Conservation (phyloP, 2,888 invertebrate species). For the Pseudanteris insignis region DNA sequence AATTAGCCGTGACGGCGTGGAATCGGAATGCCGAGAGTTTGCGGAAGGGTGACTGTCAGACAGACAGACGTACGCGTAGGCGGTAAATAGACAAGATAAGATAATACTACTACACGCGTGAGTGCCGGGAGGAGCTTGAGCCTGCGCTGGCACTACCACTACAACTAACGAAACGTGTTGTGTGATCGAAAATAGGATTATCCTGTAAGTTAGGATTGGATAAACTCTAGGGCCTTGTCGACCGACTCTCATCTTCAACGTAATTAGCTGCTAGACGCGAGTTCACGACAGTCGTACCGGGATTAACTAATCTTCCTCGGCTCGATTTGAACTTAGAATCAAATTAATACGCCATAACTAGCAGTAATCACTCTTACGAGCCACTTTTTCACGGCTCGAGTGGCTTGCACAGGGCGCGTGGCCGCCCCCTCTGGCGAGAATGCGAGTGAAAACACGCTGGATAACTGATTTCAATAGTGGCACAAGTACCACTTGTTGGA, state of each 20-base stretch:
- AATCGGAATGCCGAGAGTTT: conserved; percentile 26
- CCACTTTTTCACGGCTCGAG: conserved; percentile 23
- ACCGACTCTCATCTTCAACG: conserved; percentile 50
- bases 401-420: conserved; percentile 1
- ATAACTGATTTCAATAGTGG: conserved; percentile 27
- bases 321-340: conserved; percentile 39
- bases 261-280: conserved; percentile 53
- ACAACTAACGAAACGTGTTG: conserved; percentile 43
- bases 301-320: conserved; percentile 38
- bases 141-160: too few relatives aligned
- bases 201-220: conserved; percentile 53
- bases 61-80: conserved; percentile 28
- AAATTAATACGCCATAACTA: conserved; percentile 35
- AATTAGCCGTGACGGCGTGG: conserved; percentile 49
- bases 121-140: too few relatives aligned
- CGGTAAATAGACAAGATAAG: conserved; percentile 41
- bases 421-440: conserved; percentile 6
- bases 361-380: conserved; percentile 25
- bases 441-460: conserved; percentile 26
- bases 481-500: conserved; percentile 23
- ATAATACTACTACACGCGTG: conserved; percentile 21
- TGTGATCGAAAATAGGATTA: conserved; percentile 56
- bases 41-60: conserved; percentile 32
- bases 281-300: conserved; percentile 38
- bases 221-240: conserved; percentile 50